phyloP scores from a whole-genome alignment of 2,888 invertebrate species.

The Asteroscopus sphinx region DNA sequence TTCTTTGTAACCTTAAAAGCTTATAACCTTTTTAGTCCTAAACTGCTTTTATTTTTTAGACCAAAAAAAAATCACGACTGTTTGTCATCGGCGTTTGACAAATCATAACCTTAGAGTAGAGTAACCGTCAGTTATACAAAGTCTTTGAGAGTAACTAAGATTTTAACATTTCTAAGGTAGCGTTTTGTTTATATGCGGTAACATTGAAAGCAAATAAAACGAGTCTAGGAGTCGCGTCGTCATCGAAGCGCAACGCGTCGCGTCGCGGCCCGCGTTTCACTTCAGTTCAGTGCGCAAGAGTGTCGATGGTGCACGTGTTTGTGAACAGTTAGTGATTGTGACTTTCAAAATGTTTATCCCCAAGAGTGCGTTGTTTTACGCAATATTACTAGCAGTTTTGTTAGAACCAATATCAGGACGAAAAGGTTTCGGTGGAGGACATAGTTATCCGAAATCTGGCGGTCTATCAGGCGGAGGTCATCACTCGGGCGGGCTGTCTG shows the following conservation, averaged over 20 bases:
- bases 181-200: slow-evolving; percentile 17
- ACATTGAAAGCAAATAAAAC: slow-evolving; percentile 33
- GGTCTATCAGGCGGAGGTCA: slow-evolving; percentile 63
- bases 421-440: slow-evolving; percentile 62
- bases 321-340: slow-evolving; percentile 44
- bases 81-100: too few relatives aligned
- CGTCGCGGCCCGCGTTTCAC: slow-evolving; percentile 14
- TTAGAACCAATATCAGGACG: slow-evolving; percentile 64
- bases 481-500: slow-evolving; percentile 63
- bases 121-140: too few relatives aligned
- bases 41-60: too few relatives aligned
- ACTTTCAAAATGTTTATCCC: slow-evolving; percentile 65
- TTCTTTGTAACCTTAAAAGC: too few relatives aligned
- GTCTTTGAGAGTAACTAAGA: too few relatives aligned
- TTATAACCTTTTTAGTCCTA: too few relatives aligned
- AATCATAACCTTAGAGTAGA: too few relatives aligned
- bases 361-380: slow-evolving; percentile 70
- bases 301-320: slow-evolving; percentile 51
- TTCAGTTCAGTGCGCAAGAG: slow-evolving; percentile 69
- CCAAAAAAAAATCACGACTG: too few relatives aligned
- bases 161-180: slow-evolving; percentile 6
- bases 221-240: slow-evolving; percentile 32
- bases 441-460: slow-evolving; percentile 70
- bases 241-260: slow-evolving; percentile 11
- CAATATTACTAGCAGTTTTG: slow-evolving; percentile 64